Evolutionary conservation across 2,113 vertebrate genomes (phyloP), one percentile per base, ranked within the genome.

Genomic region (Phodopus roborovskii): DNA sequence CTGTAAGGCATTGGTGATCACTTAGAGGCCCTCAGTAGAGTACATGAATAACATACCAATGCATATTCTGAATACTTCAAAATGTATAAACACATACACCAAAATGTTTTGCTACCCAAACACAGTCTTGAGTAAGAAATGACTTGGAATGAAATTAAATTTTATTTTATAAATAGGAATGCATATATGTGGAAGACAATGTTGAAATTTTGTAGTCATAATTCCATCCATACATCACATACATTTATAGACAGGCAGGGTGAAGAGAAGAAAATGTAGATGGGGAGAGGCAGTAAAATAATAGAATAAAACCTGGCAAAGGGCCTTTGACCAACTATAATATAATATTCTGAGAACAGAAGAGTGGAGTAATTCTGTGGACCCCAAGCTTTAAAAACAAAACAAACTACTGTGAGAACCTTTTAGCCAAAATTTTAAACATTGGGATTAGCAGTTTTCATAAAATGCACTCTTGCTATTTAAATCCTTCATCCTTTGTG

Each of bases 101-200:
- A 42, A 82, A 13, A 89, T 50, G 0, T 53, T 19, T 60, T 89
- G 66, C 66, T 92, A 78, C 7, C 15, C 56, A 94, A 87, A 86
- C 19, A 73, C 3, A 93, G 66, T 90, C 30, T 78, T 93, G 33
- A 90, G 36, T 68, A 90, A 87, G 30, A 95, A 92, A 73, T 92
- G 20, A 48, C n/a, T 90, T 53, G 39, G 4, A 92, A 92, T 64
- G 92, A 20, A 88, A 91, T 89, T 74, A 89, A 90, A 91, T 78
- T 93, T 91, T n/a, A 77, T 95, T 83, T 87, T 90, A 83, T 96
- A 86, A 96, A 50, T 93, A 74, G 68, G 92, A 88, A 78, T 64
- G 33, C 1, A 53, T n/a, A 83, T 4, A 48, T 2, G 48, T 64
- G 58, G 36, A 83, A 73, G 79, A 77, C 5, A 92, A 45, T 26